phyloP scores from a whole-genome alignment of 2,797 vertebrate genomes.

The Natrix natrix region DNA sequence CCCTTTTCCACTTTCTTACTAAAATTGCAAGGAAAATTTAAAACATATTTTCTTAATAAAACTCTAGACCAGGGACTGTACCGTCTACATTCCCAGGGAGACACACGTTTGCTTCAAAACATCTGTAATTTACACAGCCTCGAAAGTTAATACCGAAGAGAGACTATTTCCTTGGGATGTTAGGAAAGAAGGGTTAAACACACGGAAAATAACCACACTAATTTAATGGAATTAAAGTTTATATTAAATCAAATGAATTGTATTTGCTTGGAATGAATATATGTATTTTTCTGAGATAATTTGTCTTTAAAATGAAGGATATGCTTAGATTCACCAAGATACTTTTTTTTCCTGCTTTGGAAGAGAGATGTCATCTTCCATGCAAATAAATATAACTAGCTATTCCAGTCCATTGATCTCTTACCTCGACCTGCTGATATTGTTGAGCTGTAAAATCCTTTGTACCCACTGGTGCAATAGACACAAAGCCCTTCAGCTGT shows the following conservation, averaged over 20 bases:
- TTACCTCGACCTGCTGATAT: slow-evolving; percentile 86
- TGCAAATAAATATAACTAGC: neutral
- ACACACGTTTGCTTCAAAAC: neutral
- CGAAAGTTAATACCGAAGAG: neutral
- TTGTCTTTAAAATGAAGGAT: neutral
- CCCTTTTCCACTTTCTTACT: neutral
- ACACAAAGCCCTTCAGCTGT: slow-evolving; percentile 83
- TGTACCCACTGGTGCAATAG: slow-evolving; percentile 87
- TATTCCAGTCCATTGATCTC: neutral
- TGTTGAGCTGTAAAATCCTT: slow-evolving; percentile 81
- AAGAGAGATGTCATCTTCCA: neutral
- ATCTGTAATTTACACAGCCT: neutral
- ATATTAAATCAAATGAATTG: neutral
- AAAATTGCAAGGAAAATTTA: neutral
- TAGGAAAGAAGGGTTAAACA: neutral
- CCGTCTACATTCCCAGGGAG: neutral
- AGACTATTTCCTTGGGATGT: neutral
- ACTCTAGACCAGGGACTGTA: neutral
- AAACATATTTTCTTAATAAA: neutral
- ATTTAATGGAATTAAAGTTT: neutral
- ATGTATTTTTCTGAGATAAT: neutral
- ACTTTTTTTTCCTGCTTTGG: neutral
- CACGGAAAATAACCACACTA: neutral
- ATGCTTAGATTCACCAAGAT: neutral
- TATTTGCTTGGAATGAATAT: neutral